Percentiles rank a stretch among this genome's conserved stretches.
Evolutionary conservation across 1,140 invertebrate species (phyloP).

Genomic region (Chelonus insularis): DNA sequence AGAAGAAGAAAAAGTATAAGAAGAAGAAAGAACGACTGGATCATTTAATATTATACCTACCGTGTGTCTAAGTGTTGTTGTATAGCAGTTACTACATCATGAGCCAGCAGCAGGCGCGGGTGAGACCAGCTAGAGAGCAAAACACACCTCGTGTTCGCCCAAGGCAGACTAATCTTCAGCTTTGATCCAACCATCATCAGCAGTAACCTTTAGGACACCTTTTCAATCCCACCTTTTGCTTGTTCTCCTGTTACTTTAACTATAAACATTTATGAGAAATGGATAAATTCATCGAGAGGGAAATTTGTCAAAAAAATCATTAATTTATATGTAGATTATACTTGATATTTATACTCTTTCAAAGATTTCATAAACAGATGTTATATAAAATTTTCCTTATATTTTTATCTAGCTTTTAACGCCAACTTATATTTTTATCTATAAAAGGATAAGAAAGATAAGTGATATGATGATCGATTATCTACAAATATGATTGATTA

Average conservation of each 20-base stretch:
- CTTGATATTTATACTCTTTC: too few relatives aligned
- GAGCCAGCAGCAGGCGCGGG: slow-evolving; percentile 25
- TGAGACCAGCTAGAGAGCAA: slow-evolving; percentile 36
- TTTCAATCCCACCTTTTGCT: slow-evolving; percentile 26
- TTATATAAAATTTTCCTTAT: too few relatives aligned
- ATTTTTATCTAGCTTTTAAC: too few relatives aligned
- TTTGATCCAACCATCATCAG: slow-evolving; percentile 32
- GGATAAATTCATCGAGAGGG: too few relatives aligned
- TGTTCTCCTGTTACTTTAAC: not conserved
- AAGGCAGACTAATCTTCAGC: slow-evolving; percentile 48
- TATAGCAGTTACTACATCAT: slow-evolving; percentile 43
- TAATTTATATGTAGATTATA: too few relatives aligned
- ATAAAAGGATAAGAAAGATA: too few relatives aligned
- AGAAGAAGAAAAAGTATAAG: too few relatives aligned
- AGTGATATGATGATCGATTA: too few relatives aligned
- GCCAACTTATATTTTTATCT: too few relatives aligned
- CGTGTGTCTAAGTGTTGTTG: not conserved
- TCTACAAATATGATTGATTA: too few relatives aligned
- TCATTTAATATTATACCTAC: slow-evolving; percentile 52
- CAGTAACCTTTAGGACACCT: slow-evolving; percentile 49
- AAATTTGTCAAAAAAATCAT: too few relatives aligned
- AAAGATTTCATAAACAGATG: too few relatives aligned
- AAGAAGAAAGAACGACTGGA: slow-evolving; percentile 35
- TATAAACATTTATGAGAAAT: not conserved
- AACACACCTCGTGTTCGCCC: slow-evolving; percentile 48